Conservation (phyloP, 2,888 invertebrate species). For the Habrosyne pyritoides region DNA sequence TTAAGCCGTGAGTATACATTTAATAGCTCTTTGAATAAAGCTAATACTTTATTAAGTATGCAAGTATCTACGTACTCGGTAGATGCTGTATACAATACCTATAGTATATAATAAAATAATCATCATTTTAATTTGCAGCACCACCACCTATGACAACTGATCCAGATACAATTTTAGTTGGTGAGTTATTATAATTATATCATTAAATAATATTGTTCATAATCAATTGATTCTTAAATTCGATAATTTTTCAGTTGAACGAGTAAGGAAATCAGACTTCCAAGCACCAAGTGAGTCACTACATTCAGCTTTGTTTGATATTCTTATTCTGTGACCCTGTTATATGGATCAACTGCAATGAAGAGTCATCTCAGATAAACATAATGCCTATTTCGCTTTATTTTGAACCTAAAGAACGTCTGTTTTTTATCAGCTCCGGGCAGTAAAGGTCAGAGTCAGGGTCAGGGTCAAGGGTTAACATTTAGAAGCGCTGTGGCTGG, state of each 20-base stretch:
- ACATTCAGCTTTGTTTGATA: no score
- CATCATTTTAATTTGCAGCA: conserved; percentile 16
- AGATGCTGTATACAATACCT: no score
- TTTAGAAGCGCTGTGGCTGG: neutral
- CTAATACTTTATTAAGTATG: no score
- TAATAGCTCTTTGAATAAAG: neutral
- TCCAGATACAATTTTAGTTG: conserved; percentile 61
- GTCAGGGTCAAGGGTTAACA: neutral
- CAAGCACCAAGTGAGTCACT: conserved; percentile 43
- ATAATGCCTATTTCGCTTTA: no score
- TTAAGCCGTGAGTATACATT: conserved; percentile 21
- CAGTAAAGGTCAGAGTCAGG: neutral
- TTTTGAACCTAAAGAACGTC: no score
- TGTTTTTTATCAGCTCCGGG: neutral
- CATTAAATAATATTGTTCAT: conserved; percentile 12
- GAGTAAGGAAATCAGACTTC: conserved; percentile 42
- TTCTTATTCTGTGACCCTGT: no score
- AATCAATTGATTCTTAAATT: conserved; percentile 5
- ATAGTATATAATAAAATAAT: neutral
- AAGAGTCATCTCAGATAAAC: no score
- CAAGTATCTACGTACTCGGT: no score
- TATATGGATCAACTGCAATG: no score
- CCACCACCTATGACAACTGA: conserved; percentile 19
- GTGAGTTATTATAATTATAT: conserved; percentile 38
- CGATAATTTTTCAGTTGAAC: conserved; percentile 58